Conservation (phyloP, 2,797 vertebrate genomes). For the Echeneis naucrates region DNA sequence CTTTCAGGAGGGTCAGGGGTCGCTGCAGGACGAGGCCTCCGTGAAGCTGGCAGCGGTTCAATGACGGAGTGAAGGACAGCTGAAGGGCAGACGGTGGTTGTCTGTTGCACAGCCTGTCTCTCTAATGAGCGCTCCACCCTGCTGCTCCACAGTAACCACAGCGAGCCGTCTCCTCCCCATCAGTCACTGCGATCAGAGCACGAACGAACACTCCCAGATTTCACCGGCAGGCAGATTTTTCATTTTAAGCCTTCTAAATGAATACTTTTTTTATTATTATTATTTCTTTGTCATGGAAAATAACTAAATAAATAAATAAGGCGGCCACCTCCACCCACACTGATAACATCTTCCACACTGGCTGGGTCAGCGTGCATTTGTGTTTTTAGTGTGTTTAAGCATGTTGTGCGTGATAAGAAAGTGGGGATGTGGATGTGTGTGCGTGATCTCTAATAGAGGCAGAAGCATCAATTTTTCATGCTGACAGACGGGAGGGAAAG, state of each 20-base stretch:
- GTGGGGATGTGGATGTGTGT: conserved; percentile 28
- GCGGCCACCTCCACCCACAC: conserved; percentile 1
- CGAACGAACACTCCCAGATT: conserved; percentile 11
- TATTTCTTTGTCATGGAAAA: not conserved
- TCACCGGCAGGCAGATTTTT: conserved; percentile 15
- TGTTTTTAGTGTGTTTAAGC: conserved; percentile 36
- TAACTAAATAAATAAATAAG: too few species aligned
- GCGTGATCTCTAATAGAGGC: conserved; percentile 66
- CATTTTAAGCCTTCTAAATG: not conserved
- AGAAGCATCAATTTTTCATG: conserved; percentile 85
- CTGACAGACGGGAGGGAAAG: conserved; percentile 77
- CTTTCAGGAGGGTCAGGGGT: conserved; percentile 36
- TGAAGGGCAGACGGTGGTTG: conserved; percentile 38
- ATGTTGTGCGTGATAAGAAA: conserved; percentile 35
- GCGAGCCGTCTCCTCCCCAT: not conserved
- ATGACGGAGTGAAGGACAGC: conserved; percentile 34
- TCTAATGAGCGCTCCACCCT: not conserved
- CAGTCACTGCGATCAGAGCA: conserved; percentile 18
- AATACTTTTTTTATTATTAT: not conserved
- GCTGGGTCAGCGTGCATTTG: conserved; percentile 18
- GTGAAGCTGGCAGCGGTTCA: conserved; percentile 41
- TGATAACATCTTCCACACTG: conserved; percentile 19
- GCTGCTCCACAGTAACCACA: conserved; percentile 21
- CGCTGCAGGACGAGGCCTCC: conserved; percentile 4
- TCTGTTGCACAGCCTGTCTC: conserved; percentile 20